Evolutionary conservation across 1,140 invertebrate genomes (phyloP), one percentile per base, ranked within the genome.

Genomic region (Musca domestica): DNA sequence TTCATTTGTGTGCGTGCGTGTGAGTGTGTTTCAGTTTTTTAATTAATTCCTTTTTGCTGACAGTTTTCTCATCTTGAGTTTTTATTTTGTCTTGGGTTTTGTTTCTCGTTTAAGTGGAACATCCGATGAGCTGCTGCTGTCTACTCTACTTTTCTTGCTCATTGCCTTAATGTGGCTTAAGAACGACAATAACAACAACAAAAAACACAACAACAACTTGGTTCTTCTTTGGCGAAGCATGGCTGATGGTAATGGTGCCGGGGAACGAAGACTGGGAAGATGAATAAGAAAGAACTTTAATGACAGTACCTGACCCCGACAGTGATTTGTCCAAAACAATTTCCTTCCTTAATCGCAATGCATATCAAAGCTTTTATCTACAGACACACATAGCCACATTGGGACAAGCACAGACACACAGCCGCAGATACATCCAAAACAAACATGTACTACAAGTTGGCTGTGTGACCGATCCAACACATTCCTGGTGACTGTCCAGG

Each of bases 301-400:
- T 41, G 34, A 41, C 34, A 41, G 23, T 20, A 52, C 73, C 64
- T 46, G 47, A 25, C 15, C 65, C 72, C 67, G 73, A 77, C 72
- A 71, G 67, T 74, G 69, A 74, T 72, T 73, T 74, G 75, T 77
- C 76, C 76, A 76, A 78, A 78, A 78, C 76, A 78, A 78, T 78
- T 78, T 78, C 76, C 76, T 78, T 78, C 76, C 76, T 76, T 78
- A 78, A 78, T 78, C 76, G 78, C 75, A 73, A 70, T 74, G 74
- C 72, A 76, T 71, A 51, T 65, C 64, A 65, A 48, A 30, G 64
- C 64, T 48, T 65, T 65, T 30, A 65, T 65, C 64, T 48, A 17
- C 15, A 41, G n/a, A n/a, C 41, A 20, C 52, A 41, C 34, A 9
- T 41, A 12, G 3, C 23, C 52, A 4, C 9, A 15, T 23, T n/a